Percentiles rank a stretch among this genome's conserved stretches.
Conservation (phyloP, 2,797 vertebrate genomes). For the Podarcis siculus region DNA sequence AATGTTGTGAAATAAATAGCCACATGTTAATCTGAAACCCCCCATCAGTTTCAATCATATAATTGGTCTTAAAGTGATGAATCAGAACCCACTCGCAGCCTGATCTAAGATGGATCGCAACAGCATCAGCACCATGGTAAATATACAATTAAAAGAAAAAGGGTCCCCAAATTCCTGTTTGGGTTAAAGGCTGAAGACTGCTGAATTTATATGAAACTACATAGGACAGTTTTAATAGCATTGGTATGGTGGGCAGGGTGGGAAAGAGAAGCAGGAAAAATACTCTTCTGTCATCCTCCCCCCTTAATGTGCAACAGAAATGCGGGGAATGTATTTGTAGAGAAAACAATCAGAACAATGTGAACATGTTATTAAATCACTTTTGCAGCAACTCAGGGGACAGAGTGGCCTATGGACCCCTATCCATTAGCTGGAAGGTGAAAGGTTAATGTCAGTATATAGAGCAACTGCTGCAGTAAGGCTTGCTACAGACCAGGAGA, state of each 20-base stretch:
- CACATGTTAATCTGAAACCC: neutral
- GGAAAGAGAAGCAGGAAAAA: neutral
- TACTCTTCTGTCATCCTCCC: neutral
- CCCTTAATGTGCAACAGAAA: neutral
- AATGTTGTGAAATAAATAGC: too few relatives aligned
- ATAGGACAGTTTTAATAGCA: neutral
- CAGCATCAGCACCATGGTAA: neutral
- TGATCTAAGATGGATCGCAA: too few relatives aligned
- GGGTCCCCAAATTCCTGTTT: too few relatives aligned
- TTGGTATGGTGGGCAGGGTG: neutral
- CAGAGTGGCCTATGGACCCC: neutral
- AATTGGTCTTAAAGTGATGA: too few relatives aligned
- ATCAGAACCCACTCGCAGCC: too few relatives aligned
- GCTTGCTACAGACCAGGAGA: accelerated
- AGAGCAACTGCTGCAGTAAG: neutral
- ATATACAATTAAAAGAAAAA: neutral
- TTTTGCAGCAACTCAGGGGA: neutral
- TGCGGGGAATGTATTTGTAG: neutral
- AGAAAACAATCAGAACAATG: neutral
- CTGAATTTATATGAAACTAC: neutral
- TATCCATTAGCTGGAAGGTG: neutral
- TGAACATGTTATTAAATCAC: conserved; percentile 8
- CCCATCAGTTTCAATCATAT: neutral
- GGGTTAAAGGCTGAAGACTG: too few relatives aligned
- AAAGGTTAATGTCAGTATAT: neutral